Evolutionary conservation across 2,113 vertebrate genomes (phyloP).

Genomic region (Oxygymnocypris stewartii): DNA sequence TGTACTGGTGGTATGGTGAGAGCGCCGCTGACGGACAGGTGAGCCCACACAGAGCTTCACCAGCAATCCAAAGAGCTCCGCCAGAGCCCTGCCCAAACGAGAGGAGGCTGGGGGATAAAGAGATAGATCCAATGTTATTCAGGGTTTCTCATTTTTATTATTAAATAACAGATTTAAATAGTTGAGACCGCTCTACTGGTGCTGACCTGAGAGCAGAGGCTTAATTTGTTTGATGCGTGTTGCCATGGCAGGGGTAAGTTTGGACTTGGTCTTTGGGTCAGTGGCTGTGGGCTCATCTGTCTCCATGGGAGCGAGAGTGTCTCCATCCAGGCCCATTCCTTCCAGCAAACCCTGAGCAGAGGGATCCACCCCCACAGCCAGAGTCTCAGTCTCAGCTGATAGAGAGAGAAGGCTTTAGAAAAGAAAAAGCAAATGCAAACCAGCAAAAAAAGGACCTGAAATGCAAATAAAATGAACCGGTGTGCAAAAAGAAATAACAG

Average conservation of each 20-base stretch:
- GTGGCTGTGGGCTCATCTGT: constrained; percentile 87
- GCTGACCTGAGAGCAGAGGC: constrained; percentile 87
- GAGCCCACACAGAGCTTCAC: constrained; percentile 94
- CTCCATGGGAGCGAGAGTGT: constrained; percentile 90
- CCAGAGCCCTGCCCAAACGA: constrained; percentile 86
- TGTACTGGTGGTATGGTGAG: constrained; percentile 90
- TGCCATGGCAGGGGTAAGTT: constrained; percentile 93
- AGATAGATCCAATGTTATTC: neutral
- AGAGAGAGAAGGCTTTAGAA: constrained; percentile 10
- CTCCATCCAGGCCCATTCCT: constrained; percentile 89
- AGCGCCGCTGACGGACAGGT: constrained; percentile 88
- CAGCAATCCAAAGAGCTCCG: constrained; percentile 89
- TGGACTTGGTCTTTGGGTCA: constrained; percentile 88
- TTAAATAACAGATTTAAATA: neutral
- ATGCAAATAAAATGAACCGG: neutral
- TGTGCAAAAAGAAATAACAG: neutral
- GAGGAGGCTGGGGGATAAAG: constrained; percentile 81
- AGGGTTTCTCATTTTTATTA: neutral
- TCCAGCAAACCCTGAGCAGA: constrained; percentile 86
- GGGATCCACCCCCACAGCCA: constrained; percentile 77
- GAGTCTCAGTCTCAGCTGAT: constrained; percentile 78
- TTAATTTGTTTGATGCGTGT: constrained; percentile 95
- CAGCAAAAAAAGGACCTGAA: neutral
- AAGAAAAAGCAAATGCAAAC: neutral
- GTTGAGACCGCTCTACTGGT: neutral